Conservation (phyloP, 2,113 vertebrate genomes). For the Sisor rabdophorus region DNA sequence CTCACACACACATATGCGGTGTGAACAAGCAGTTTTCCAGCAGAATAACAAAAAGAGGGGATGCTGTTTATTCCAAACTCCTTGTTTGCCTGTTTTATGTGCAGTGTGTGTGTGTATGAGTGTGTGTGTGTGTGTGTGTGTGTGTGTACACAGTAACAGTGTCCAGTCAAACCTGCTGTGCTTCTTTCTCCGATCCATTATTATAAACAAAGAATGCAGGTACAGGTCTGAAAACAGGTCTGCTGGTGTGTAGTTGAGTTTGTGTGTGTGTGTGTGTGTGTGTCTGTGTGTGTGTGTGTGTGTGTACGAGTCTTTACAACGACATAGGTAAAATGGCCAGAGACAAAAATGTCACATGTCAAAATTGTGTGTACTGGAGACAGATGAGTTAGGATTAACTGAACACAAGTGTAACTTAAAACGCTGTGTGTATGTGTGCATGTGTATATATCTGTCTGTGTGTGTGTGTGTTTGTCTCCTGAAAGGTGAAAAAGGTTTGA, state of each 20-base stretch:
- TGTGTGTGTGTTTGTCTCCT: conserved; percentile 28
- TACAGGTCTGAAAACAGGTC: conserved; percentile 20
- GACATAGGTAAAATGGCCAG: not conserved
- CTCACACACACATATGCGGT: not conserved
- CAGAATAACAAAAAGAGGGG: conserved; percentile 28
- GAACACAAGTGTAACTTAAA: conserved; percentile 1
- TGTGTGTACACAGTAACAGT: not conserved
- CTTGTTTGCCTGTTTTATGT: not conserved
- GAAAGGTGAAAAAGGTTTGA: conserved; percentile 36
- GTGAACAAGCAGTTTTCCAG: conserved; percentile 30
- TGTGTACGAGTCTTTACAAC: not conserved
- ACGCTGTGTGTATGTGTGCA: not conserved
- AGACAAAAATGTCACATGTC: not conserved
- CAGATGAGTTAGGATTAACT: conserved; percentile 18
- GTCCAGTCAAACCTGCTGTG: conserved; percentile 15
- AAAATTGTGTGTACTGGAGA: not conserved
- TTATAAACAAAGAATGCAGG: conserved; percentile 28
- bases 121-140: conserved; percentile 19
- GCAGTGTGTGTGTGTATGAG: not conserved
- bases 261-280: conserved; percentile 5
- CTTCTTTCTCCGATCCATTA: conserved; percentile 3
- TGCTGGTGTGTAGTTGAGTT: not conserved
- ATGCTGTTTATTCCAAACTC: not conserved
- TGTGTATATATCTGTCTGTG: conserved; percentile 18
- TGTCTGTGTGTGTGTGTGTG: not conserved